Conservation (phyloP, 2,797 vertebrate genomes). For the Sebastes hubbsi region DNA sequence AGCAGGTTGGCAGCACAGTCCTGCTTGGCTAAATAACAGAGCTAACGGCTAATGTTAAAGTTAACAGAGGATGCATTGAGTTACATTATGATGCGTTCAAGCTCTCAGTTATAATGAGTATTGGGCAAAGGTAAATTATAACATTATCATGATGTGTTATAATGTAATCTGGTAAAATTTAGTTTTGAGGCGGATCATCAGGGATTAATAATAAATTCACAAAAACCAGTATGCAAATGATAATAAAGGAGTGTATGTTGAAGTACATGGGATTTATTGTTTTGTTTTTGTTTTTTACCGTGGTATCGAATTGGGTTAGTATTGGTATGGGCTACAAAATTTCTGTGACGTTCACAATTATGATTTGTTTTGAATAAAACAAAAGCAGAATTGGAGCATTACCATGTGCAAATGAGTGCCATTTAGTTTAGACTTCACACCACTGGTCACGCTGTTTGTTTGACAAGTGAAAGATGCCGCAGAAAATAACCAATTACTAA, state of each 20-base stretch:
- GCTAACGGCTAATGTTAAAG: too few relatives aligned
- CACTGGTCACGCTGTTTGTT: neutral
- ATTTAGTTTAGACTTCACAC: slow-evolving; percentile 20
- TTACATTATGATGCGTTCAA: too few relatives aligned
- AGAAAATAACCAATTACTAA: slow-evolving; percentile 38
- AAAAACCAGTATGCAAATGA: neutral
- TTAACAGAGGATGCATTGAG: too few relatives aligned
- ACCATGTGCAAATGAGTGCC: neutral
- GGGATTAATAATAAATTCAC: neutral
- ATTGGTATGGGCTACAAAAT: neutral
- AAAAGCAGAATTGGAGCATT: neutral
- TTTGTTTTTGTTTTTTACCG: neutral
- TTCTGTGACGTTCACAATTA: neutral
- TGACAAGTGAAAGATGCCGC: slow-evolving; percentile 20
- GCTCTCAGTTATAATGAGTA: too few relatives aligned
- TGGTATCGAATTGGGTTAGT: neutral
- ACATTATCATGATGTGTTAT: too few relatives aligned
- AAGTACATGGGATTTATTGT: neutral
- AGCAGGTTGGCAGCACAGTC: too few relatives aligned
- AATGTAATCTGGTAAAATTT: too few relatives aligned
- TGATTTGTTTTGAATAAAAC: neutral
- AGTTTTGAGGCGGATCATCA: too few relatives aligned
- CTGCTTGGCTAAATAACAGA: too few relatives aligned
- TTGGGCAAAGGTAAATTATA: too few relatives aligned
- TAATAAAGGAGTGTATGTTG: neutral